phyloP scores from a whole-genome alignment of 2,113 vertebrate species.

The Ranitomeya variabilis region DNA sequence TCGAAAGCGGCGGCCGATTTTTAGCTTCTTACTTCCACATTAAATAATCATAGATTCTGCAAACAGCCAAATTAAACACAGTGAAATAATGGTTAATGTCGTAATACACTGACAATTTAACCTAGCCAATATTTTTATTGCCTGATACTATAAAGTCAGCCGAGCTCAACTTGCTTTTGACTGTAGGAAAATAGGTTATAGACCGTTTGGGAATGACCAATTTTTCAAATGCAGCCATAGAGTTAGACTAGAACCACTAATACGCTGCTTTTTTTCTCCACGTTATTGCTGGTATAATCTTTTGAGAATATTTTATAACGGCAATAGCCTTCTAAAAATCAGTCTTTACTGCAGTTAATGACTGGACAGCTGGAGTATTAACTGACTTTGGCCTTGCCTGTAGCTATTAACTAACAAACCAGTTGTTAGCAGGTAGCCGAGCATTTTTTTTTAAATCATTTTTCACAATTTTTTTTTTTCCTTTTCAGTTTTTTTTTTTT shows the following conservation, averaged over 20 bases:
- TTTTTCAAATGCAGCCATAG: constrained; percentile 84
- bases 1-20: not conserved
- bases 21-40: constrained; percentile 41
- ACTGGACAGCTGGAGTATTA: constrained; percentile 81
- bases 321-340: constrained; percentile 83
- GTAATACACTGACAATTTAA: constrained; percentile 80
- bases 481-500: not conserved
- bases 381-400: constrained; percentile 78
- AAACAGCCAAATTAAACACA: constrained; percentile 79
- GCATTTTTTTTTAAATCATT: constrained; percentile 64
- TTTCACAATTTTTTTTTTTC: constrained; percentile 73
- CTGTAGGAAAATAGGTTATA: constrained; percentile 85
- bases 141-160: constrained; percentile 86
- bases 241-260: constrained; percentile 76
- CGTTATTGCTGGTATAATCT: constrained; percentile 84
- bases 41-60: constrained; percentile 52
- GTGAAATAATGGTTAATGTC: constrained; percentile 80
- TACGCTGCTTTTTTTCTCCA: constrained; percentile 71
- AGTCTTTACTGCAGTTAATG: constrained; percentile 83
- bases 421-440: constrained; percentile 82
- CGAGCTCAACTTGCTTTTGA: constrained; percentile 84
- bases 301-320: constrained; percentile 84
- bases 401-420: constrained; percentile 79
- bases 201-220: constrained; percentile 81
- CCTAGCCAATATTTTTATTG: constrained; percentile 87